Evolutionary conservation across 30 jellyfish, hydroid and myxozoan genomes (phyloP).

Genomic region (Aurelia coerulea): DNA sequence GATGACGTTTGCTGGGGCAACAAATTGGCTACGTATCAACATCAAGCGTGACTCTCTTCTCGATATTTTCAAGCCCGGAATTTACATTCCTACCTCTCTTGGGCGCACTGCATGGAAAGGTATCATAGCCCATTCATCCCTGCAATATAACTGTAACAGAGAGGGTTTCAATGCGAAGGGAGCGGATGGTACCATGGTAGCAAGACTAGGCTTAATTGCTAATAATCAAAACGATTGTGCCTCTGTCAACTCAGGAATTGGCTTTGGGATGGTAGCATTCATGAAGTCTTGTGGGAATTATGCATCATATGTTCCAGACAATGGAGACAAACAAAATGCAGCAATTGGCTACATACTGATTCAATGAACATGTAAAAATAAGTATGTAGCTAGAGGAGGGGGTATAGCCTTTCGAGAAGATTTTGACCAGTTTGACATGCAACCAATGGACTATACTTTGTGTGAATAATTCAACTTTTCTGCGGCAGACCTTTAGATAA

Average conservation of each 20-base stretch:
- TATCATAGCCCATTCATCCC: neutral
- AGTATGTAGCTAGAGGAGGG: no score
- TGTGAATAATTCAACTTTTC: no score
- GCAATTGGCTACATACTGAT: neutral
- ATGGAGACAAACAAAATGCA: neutral
- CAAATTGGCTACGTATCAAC: neutral
- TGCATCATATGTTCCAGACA: neutral
- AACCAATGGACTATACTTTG: no score
- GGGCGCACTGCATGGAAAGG: neutral
- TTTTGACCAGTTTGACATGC: no score
- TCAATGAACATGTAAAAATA: no score
- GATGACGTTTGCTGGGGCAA: neutral
- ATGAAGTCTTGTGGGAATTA: neutral
- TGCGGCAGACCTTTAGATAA: no score
- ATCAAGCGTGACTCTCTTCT: neutral
- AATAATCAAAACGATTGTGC: neutral
- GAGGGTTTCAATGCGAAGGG: neutral
- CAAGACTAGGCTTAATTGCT: neutral
- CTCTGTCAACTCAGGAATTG: neutral
- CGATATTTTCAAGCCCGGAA: neutral
- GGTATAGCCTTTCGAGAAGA: no score
- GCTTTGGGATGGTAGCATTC: neutral
- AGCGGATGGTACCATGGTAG: neutral
- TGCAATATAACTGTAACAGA: neutral
- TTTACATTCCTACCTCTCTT: neutral